Evolutionary conservation across 2,888 invertebrate genomes (phyloP), one percentile per base, ranked within the genome.

Genomic region (Calliphora vomitoria): DNA sequence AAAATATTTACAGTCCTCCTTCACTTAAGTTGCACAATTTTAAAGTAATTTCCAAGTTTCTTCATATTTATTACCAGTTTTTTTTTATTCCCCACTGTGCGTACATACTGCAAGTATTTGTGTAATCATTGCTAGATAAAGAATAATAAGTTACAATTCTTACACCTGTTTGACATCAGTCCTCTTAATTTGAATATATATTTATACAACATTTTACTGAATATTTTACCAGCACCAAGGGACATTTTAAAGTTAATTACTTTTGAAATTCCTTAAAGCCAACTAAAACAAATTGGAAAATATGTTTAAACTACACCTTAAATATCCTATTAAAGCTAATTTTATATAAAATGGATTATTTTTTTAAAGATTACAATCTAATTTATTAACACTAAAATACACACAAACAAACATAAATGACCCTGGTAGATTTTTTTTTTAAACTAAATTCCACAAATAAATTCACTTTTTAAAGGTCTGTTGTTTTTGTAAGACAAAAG

Each of bases 371-470:
- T 55, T 66, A 66, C 11, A 41, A 66, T 78, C 20, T 62, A 66
- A 66, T 66, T 66, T 78, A 66, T 78, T 41, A 66, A 25, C 66
- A 78, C 76, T 60, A n/a, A 31, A 6, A 35, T 11, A 72, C 25
- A 41, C n/a, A 15, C 60, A 60, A 44, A 72, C 25, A 58, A 44
- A n/a, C 44, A 60, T 15, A 53, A 41, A 10, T 20, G 41, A 11
- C 20, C 25, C 53, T 18, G 44, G 10, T 53, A 0, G 13, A 8
- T 11, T 76, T 47, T 38, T 25, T 25, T 25, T 25, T 25, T 1
- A 25, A 25, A 25, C 38, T 41, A 55, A n/a, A 66, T 38, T 76
- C 64, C 20, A 64, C 18, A 31, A 75, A 62, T 50, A 76, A 78
- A 41, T 31, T 58, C 25, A 18, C 13, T 68, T 69, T 60, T 80